These are phyloP conservation scores for Bombus consobrinus DNA, from an alignment of 1,140 invertebrate genomes.

Conservation along the genomic window DNA sequence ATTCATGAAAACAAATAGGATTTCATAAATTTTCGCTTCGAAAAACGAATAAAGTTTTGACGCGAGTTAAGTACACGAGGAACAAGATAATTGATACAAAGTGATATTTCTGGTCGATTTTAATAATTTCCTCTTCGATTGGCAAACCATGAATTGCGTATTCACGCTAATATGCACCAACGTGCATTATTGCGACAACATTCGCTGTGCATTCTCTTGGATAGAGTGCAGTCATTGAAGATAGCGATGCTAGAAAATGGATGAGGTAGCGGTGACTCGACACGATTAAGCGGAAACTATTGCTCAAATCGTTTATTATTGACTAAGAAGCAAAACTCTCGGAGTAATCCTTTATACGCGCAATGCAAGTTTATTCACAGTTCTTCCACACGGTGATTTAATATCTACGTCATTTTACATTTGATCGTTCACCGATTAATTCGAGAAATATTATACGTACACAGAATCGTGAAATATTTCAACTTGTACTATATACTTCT, in stretches of 20 bases:
- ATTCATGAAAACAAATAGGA: neutral
- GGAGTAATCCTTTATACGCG: no score
- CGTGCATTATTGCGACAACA: neutral
- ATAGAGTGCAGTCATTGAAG: slow-evolving; percentile 37
- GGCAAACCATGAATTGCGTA: neutral
- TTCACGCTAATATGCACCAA: neutral
- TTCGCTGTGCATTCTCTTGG: slow-evolving; percentile 36
- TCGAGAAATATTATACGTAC: neutral
- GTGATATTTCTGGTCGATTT: neutral
- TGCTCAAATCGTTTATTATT: neutral
- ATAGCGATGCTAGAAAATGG: neutral
- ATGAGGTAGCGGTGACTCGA: neutral
- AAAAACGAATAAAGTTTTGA: neutral
- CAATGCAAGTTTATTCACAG: neutral
- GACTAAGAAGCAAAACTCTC: neutral
- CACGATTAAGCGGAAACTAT: slow-evolving; percentile 17
- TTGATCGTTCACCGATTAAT: neutral
- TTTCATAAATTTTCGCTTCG: neutral
- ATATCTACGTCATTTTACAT: neutral
- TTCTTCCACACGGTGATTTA: no score
- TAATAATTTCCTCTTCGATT: neutral
- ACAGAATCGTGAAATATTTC: neutral
- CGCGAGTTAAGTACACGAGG: neutral
- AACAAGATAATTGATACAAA: neutral
- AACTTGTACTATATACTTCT: no score